phyloP scores from a whole-genome alignment of 2,888 invertebrate species.

The Steromphala cineraria region DNA sequence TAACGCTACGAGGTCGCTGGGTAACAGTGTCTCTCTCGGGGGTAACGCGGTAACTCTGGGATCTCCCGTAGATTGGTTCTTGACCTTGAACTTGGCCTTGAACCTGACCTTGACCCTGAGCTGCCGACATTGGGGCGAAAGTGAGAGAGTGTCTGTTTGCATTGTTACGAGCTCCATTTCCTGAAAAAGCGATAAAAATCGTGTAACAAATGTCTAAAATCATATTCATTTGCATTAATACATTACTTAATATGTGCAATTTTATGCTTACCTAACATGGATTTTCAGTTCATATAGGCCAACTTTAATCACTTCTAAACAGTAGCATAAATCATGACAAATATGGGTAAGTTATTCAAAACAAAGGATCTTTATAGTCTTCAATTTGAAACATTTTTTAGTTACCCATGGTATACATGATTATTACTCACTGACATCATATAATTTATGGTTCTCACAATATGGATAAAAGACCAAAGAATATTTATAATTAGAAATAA shows the following conservation, averaged over 20 bases:
- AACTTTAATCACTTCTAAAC: no score
- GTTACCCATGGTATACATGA: neutral
- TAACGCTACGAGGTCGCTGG: conserved; percentile 51
- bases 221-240: no score
- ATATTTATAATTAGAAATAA: neutral
- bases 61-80: conserved; percentile 38
- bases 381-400: neutral
- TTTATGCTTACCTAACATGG: no score
- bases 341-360: neutral
- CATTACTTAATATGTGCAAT: no score
- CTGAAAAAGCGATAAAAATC: conserved; percentile 22
- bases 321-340: neutral
- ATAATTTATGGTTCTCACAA: no score
- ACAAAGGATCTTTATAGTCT: neutral
- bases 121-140: conserved; percentile 52
- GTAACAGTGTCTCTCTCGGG: conserved; percentile 43
- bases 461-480: no score
- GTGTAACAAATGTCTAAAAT: no score
- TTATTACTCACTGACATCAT: no score
- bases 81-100: neutral
- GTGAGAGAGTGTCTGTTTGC: conserved; percentile 49
- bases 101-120: conserved; percentile 5
- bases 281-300: no score
- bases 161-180: conserved; percentile 30
- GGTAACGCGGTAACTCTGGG: conserved; percentile 59